Conservation (phyloP, 1,140 invertebrate species). For the Hyphantria cunea region DNA sequence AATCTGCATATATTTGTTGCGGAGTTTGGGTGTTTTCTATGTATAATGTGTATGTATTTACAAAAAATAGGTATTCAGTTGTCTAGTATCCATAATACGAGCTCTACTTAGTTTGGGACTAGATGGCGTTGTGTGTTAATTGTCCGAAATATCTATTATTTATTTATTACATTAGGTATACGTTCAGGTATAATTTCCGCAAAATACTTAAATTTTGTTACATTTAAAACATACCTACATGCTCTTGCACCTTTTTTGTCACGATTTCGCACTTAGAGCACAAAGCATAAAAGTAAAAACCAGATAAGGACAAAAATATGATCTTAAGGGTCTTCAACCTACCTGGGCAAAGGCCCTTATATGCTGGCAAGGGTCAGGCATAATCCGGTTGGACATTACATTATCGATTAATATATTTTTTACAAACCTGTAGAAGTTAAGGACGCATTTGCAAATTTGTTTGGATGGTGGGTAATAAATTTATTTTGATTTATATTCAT, state of each 20-base stretch:
- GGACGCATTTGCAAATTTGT: not conserved
- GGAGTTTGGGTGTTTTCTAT: no score
- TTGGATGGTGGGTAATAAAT: not conserved
- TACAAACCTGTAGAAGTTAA: not conserved
- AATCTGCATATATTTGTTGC: no score
- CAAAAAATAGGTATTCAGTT: no score
- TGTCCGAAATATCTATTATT: no score
- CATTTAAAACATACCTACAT: not conserved
- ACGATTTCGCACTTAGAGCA: slow-evolving; percentile 19
- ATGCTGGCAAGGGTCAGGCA: slow-evolving; percentile 1
- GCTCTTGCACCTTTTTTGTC: not conserved
- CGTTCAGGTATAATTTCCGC: not conserved
- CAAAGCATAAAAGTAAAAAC: slow-evolving; percentile 5
- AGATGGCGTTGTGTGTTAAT: no score
- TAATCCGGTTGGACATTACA: not conserved
- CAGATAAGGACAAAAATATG: slow-evolving; percentile 6
- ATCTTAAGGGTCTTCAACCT: slow-evolving; percentile 28
- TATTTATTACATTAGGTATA: not conserved
- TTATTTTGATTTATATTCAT: not conserved
- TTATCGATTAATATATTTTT: not conserved
- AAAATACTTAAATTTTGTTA: not conserved
- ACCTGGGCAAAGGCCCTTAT: not conserved
- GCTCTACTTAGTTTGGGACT: no score
- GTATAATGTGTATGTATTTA: no score
- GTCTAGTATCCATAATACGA: no score